Evolutionary conservation across 2,888 invertebrate genomes (phyloP).

Genomic region (Chesias legatella): DNA sequence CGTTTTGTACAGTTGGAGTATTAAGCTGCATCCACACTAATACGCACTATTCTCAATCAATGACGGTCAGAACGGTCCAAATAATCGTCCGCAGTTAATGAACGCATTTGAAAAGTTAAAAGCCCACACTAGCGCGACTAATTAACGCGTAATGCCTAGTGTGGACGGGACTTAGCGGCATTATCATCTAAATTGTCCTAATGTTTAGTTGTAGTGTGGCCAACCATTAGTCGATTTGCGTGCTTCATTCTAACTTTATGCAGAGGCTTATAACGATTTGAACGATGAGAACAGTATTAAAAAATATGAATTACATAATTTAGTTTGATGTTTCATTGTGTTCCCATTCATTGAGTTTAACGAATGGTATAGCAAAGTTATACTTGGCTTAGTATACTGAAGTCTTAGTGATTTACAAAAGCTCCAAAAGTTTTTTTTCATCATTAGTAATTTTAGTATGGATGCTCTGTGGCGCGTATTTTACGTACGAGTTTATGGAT

Average conservation of each 20-base stretch:
- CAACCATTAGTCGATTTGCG: constrained; percentile 29
- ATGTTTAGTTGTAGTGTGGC: constrained; percentile 64
- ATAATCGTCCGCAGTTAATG: constrained; percentile 67
- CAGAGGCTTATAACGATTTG: neutral
- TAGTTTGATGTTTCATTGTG: no score
- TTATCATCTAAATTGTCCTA: constrained; percentile 75
- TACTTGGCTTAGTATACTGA: no score
- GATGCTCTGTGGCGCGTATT: no score
- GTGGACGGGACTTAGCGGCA: constrained; percentile 71
- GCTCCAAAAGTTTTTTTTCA: no score
- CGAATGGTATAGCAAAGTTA: no score
- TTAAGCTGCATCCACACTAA: constrained; percentile 37
- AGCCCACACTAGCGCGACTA: constrained; percentile 63
- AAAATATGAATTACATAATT: no score
- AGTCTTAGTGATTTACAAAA: no score
- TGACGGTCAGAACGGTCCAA: constrained; percentile 47
- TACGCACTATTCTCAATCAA: constrained; percentile 57
- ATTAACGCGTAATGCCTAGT: constrained; percentile 67
- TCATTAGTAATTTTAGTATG: no score
- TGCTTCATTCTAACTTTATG: constrained; percentile 19
- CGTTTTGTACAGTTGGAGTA: constrained; percentile 11
- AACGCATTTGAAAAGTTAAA: constrained; percentile 77
- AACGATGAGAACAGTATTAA: neutral
- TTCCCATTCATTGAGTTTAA: no score
- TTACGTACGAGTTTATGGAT: no score